Base-by-base conservation (phyloP, 2,113 vertebrate genomes). In the Indicator indicator region DNA sequence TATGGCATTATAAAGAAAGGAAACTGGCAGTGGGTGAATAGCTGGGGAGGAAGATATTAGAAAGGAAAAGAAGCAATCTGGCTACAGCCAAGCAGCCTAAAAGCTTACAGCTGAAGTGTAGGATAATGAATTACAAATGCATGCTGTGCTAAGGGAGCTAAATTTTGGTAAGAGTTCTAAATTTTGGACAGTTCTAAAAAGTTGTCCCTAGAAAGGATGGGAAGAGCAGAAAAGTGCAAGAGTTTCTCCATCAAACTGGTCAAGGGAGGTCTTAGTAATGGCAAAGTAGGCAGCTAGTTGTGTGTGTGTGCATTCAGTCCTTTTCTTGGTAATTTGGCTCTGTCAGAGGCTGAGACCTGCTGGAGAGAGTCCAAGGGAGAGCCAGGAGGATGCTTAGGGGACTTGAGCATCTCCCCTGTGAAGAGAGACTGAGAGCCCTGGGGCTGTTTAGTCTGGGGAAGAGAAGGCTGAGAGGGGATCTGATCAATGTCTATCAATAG, bases 21-120 rank as follows among this genome's bases (percentile, higher is more conserved):
- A 79, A 93, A 56, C 18, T 86, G 73, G 79, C 76, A 83, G 54
- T 42, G 54, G 54, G 30, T 83, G 89, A 94, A 90, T 72, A 86
- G 36, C 83, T 94, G 65, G 62, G 65, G 16, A 94, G 90, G 85
- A 3, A 94, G 91, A 83, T 75, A 95, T n/a, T 80, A 65, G 59
- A 62, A 72, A 62, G 56, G 63, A 78, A 89, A 46, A 87, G 28
- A 93, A 90, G 2, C 21, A 81, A 86, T 86, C 79, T 54, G 68
- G 46, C 54, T 48, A 65, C 33, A 76, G 63, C 10, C 21, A 79
- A 83, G 77, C 15, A 81, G 11, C 68, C 21, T 84, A 65, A 83
- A 85, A 90, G 23, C 89, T 68, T 33, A 27, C 4, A 68, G 73
- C 33, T 88, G 67, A 90, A 89, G 62, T 67, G 32, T 42, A 30